phyloP scores from a whole-genome alignment of 2,113 vertebrate species.

The Caretta caretta region DNA sequence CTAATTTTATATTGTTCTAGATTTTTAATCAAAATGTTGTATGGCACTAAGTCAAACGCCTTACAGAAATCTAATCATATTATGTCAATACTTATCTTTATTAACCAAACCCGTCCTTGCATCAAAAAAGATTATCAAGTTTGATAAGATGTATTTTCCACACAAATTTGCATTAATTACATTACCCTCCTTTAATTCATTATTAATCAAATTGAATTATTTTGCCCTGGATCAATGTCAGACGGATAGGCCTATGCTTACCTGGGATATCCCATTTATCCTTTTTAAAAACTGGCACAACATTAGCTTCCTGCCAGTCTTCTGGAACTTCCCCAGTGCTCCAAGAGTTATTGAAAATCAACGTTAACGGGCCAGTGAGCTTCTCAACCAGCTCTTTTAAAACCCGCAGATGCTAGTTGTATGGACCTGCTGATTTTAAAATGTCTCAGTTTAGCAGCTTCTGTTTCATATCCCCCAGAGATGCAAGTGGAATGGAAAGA shows the following conservation, averaged over 20 bases:
- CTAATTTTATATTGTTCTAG: neutral
- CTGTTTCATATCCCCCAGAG: neutral
- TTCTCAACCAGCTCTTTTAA: neutral
- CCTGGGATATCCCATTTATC: neutral
- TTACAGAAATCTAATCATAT: neutral
- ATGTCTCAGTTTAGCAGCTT: neutral
- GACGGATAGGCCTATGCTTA: neutral
- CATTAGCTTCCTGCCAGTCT: neutral
- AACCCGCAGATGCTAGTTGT: neutral
- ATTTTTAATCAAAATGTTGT: neutral
- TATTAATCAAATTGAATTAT: neutral
- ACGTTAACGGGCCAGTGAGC: neutral
- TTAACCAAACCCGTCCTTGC: neutral
- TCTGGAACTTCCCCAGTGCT: neutral
- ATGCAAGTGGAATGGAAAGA: neutral
- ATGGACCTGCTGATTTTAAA: neutral
- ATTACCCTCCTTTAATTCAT: neutral
- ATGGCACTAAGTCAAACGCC: neutral
- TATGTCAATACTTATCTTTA: neutral
- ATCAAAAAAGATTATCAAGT: neutral
- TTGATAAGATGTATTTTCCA: neutral
- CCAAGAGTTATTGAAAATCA: neutral
- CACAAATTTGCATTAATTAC: neutral
- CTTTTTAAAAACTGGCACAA: neutral
- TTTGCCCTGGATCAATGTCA: neutral